Base-by-base conservation (phyloP, 2,113 vertebrate species). In the Baryphthengus martii region DNA sequence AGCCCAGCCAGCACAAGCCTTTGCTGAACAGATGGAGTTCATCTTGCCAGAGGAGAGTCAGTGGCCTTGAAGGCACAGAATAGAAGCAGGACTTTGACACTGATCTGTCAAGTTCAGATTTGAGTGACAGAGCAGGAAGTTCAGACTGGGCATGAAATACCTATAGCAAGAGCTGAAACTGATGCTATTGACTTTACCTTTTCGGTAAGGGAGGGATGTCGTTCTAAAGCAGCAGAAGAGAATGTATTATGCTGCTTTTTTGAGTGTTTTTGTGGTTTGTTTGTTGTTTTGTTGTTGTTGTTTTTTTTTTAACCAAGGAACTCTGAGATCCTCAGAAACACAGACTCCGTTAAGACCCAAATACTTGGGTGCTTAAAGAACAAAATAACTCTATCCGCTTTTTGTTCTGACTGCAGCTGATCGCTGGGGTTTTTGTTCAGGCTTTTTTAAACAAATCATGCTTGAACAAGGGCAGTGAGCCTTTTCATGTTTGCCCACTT, bases 81-180 rank as follows among this genome's bases (percentile, higher is more conserved):
- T 42, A 71, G 72, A 75, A 53, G 31, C 81, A 81, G 77, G 42
- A 29, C 65, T 91, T 77, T 39, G n/a, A 44, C 61, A n/a, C 44
- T 25, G n/a, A 0, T 89, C 29, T 55, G 52, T 81, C 86, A 74
- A 37, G 74, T 70, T 88, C 45, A 71, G 17, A 16, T 86, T 63
- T 85, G 85, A 90, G 40, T 81, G 89, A 78, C 80, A 45, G 73
- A 90, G 42, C 39, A 58, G 86, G 83, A 95, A 59, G 55, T 44
- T 90, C 39, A 55, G 31, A 45, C 14, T 79, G 13, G 39, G 61
- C 18, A 6, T 68, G 5, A 68, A 77, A 37, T 47, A 17, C 42
- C 50, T 55, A 3, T 59, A 59, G 74, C 29, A 44, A 52, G 52
- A 85, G 49, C 68, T 92, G 70, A 75, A 87, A 42, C 53, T 10